Percentiles rank a stretch among this genome's conserved stretches.
Evolutionary conservation across 2,797 vertebrate genomes (phyloP).

Genomic region (Pseudochromis fuscus): DNA sequence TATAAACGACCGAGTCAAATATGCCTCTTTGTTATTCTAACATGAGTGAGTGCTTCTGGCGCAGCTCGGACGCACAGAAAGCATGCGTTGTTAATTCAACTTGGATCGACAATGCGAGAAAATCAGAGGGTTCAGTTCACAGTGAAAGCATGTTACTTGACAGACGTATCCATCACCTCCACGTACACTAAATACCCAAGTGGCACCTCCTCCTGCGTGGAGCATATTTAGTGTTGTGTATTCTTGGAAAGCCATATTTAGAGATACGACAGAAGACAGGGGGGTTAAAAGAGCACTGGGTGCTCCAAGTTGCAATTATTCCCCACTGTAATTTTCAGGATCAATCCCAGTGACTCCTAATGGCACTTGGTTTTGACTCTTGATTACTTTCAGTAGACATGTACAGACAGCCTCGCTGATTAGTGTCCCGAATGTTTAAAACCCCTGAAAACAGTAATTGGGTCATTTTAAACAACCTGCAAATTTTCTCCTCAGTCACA

Average conservation of each 20-base stretch:
- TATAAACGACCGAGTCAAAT: slow-evolving; percentile 42
- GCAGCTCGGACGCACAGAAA: slow-evolving; percentile 6
- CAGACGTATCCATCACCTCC: slow-evolving; percentile 56
- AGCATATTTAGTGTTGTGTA: slow-evolving; percentile 59
- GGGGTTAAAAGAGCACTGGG: slow-evolving; percentile 50
- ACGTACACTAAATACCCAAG: slow-evolving; percentile 32
- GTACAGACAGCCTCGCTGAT: slow-evolving; percentile 58
- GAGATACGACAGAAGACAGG: slow-evolving; percentile 55
- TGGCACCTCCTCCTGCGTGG: slow-evolving; percentile 41
- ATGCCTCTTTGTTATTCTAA: slow-evolving; percentile 58
- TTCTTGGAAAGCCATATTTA: slow-evolving; percentile 72
- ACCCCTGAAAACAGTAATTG: slow-evolving; percentile 72
- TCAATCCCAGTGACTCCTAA: slow-evolving; percentile 62
- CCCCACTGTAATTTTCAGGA: slow-evolving; percentile 67
- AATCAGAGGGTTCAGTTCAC: slow-evolving; percentile 39
- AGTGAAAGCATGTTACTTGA: slow-evolving; percentile 54
- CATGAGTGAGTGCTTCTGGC: slow-evolving; percentile 56
- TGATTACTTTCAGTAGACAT: slow-evolving; percentile 61
- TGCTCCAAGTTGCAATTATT: slow-evolving; percentile 72
- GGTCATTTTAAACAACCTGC: slow-evolving; percentile 79
- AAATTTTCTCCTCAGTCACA: slow-evolving; percentile 77
- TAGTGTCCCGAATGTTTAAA: slow-evolving; percentile 69
- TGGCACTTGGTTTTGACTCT: slow-evolving; percentile 62
- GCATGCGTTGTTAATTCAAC: slow-evolving; percentile 46
- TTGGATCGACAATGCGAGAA: slow-evolving; percentile 50